Evolutionary conservation across 37 sponge, comb jelly and placozoan genomes (phyloP).

Genomic region (Halichondria panicea): DNA sequence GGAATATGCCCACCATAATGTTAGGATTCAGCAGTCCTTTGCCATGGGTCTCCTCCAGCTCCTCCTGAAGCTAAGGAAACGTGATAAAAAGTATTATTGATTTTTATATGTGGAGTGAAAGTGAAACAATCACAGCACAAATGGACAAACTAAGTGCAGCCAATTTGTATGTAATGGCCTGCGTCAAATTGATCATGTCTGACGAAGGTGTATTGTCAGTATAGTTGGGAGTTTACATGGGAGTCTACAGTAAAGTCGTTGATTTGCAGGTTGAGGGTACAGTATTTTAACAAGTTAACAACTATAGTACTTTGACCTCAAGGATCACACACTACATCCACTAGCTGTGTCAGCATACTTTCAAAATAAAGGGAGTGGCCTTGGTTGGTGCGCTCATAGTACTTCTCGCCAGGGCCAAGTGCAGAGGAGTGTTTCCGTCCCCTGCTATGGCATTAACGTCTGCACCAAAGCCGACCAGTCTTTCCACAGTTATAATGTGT

Average conservation of each 20-base stretch:
- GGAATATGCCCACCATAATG: slow-evolving; percentile 45
- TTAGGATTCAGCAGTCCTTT: slow-evolving; percentile 5
- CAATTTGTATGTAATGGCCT: no score
- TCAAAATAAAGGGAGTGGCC: slow-evolving; percentile 31
- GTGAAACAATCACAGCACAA: no score
- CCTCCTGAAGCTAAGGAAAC: slow-evolving; percentile 12
- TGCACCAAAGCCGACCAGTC: slow-evolving; percentile 76
- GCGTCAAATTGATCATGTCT: no score
- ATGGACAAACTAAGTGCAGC: no score
- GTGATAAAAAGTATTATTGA: neutral
- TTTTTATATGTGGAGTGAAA: no score
- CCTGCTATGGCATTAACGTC: slow-evolving; percentile 52
- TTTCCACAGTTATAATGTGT: slow-evolving; percentile 60
- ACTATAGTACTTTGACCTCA: no score
- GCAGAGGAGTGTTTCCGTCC: slow-evolving; percentile 75
- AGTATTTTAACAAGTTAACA: neutral
- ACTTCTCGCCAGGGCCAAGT: slow-evolving; percentile 51
- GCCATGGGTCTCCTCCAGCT: slow-evolving; percentile 45
- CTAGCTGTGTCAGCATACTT: slow-evolving; percentile 5
- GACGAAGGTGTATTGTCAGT: no score
- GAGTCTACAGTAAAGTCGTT: neutral
- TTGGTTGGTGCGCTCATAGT: slow-evolving; percentile 11
- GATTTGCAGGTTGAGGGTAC: neutral
- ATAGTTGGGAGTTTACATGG: neutral
- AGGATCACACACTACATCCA: no score